Evolutionary conservation across 2,113 vertebrate genomes (phyloP).

Genomic region (Jacana jacana): DNA sequence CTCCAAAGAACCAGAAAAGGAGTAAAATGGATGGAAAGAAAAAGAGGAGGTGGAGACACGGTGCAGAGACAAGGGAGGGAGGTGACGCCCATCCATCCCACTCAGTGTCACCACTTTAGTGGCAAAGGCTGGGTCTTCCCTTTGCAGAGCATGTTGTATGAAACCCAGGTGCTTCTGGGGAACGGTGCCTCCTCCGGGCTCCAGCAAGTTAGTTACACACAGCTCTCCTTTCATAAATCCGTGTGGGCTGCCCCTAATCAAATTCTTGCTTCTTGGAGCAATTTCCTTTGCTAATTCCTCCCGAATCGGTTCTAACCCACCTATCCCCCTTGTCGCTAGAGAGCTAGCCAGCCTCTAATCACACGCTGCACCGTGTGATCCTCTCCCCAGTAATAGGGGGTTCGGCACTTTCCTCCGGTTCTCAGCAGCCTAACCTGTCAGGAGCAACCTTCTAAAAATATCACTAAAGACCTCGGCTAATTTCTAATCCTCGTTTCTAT

Average conservation of each 20-base stretch:
- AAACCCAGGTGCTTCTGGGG: background rate
- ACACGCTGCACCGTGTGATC: slow-evolving; percentile 44
- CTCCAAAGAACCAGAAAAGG: background rate
- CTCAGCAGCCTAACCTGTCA: slow-evolving; percentile 71
- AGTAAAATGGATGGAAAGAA: background rate
- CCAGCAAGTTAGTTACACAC: background rate
- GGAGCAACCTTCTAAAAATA: slow-evolving; percentile 76
- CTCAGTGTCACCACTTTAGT: background rate
- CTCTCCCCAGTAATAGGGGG: slow-evolving; percentile 12
- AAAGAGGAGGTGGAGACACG: background rate
- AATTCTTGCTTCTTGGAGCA: slow-evolving; percentile 71
- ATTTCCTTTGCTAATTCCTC: slow-evolving; percentile 70
- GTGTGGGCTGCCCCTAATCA: slow-evolving; percentile 57
- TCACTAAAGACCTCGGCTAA: slow-evolving; percentile 70
- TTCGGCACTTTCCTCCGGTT: slow-evolving; percentile 28
- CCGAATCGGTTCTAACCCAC: slow-evolving; percentile 46
- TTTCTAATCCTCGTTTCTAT: slow-evolving; percentile 73
- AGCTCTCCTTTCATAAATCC: slow-evolving; percentile 30
- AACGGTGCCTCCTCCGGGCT: background rate
- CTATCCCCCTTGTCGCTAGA: slow-evolving; percentile 55
- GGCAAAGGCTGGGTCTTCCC: background rate
- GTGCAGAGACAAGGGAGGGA: background rate
- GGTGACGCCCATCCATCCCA: background rate
- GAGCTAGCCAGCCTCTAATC: slow-evolving; percentile 65
- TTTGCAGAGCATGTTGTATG: background rate